Percentiles rank a stretch among this genome's conserved stretches.
These are phyloP conservation scores for Varanus komodoensis DNA, from an alignment of 2,113 vertebrate genomes.

Conservation along the genomic window DNA sequence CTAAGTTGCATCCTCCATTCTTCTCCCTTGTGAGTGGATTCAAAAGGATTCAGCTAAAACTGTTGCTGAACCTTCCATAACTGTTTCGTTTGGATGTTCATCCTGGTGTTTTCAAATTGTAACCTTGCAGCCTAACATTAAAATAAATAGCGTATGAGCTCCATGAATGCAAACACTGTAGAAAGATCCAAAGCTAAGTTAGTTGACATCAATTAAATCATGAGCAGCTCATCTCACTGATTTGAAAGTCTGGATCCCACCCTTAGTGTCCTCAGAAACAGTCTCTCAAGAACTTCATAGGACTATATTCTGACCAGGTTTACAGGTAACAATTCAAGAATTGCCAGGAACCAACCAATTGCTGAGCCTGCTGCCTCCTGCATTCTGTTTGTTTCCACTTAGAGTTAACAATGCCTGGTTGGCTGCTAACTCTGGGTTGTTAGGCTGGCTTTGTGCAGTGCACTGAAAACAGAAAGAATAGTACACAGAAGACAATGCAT, in stretches of 20 bases:
- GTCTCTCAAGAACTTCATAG: background rate
- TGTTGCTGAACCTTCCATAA: background rate
- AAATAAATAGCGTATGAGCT: background rate
- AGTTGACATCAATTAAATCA: background rate
- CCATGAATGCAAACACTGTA: slow-evolving; percentile 4
- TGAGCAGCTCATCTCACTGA: background rate
- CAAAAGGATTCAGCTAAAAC: slow-evolving; percentile 16
- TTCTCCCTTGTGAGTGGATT: background rate
- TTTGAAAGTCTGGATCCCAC: background rate
- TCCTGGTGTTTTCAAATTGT: background rate
- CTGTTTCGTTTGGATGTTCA: slow-evolving; percentile 15
- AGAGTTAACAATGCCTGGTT: no score
- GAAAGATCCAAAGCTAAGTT: background rate
- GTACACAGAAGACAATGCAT: no score
- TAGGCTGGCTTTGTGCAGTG: no score
- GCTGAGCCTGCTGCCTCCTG: no score
- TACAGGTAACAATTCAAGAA: no score
- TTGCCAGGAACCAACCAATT: no score
- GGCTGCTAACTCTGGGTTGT: no score
- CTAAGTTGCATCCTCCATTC: background rate
- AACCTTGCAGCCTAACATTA: background rate
- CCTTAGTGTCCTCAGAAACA: background rate
- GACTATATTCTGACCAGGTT: background rate
- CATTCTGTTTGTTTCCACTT: no score
- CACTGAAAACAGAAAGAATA: no score